Evolutionary conservation across 1,140 invertebrate species (phyloP), one percentile per base, ranked within the genome.

Genomic region (Delia radicum): DNA sequence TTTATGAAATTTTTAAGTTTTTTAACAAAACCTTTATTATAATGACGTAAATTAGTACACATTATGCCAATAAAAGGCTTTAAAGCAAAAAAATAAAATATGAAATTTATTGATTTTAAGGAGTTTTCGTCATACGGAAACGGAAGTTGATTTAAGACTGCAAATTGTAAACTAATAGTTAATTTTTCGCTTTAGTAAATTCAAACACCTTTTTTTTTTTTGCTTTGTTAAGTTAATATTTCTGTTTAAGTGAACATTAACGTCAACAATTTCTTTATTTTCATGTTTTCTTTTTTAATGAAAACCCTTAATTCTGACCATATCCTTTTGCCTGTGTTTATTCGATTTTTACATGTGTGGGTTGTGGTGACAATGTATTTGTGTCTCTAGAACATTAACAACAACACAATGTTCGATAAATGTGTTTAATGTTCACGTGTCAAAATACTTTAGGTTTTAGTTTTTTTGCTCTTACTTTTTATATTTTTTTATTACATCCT

Each of bases 401-500:
- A 15, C 37, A 42, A 46, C 6, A 15, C 29, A 69, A 37, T 18
- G 24, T 12, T 33, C 4, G 29, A 69, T 33, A 18, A 69, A 33
- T 33, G 18, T 33, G 29, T 21, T n/a, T 69, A 69, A 69, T 69
- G 65, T n/a, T 69, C 65, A 69, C 65, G 65, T 69, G 65, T 29
- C 33, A 69, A 69, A 33, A 33, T 69, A 21, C 33, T 69, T 69
- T 31, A 29, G 29, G 12, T 27, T 61, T 31, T 72, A 24, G 15
- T 3, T 46, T 72, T 72, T 72, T 42, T 72, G 26, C 15, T 46
- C 15, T 72, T 72, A 4, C 13, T 42, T 72, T 33, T 24, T 24
- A 31, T 21, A 28, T 42, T 48, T 46, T 48, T 74, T 72, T 74
- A 62, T 55, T 74, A 37, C 21, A 74, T 42, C 71, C 71, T 61